phyloP scores from a whole-genome alignment of 2,888 invertebrate species.

The Drosophila tanythrix region DNA sequence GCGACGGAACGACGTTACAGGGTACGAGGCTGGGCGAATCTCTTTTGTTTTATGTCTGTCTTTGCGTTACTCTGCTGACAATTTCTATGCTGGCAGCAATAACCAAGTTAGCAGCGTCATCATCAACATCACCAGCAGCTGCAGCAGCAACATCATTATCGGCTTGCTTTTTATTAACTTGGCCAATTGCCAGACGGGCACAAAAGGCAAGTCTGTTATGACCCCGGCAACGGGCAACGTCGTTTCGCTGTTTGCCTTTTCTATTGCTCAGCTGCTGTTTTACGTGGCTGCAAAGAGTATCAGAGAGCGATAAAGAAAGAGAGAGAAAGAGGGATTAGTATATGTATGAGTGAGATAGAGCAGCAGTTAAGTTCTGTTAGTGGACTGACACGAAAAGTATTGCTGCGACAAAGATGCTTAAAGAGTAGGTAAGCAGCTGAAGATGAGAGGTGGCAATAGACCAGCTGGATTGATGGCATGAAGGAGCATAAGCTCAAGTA shows the following conservation, averaged over 20 bases:
- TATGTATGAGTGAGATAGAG: constrained; percentile 12
- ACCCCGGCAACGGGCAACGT: constrained; percentile 34
- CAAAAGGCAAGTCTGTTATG: constrained; percentile 60
- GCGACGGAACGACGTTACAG: not conserved
- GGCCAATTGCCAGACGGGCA: constrained; percentile 77
- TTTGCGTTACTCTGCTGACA: constrained; percentile 29
- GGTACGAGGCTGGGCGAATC: not conserved
- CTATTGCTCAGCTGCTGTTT: constrained; percentile 59
- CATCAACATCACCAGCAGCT: constrained; percentile 65
- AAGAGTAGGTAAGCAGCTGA: constrained; percentile 28
- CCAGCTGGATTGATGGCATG: not conserved
- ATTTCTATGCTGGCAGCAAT: constrained; percentile 70
- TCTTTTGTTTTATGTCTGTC: constrained; percentile 36
- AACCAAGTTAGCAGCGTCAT: constrained; percentile 78
- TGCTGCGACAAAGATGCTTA: constrained; percentile 69
- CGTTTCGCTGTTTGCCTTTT: constrained; percentile 54
- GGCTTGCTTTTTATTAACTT: constrained; percentile 70
- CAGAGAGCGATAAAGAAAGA: constrained; percentile 22
- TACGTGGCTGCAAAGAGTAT: constrained; percentile 52
- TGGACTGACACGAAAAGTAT: constrained; percentile 77
- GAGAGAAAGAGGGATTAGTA: not conserved
- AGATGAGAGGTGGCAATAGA: not conserved
- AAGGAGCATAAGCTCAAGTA: not conserved
- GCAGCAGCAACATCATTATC: constrained; percentile 73
- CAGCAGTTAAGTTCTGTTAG: constrained; percentile 61